Base-by-base conservation (phyloP, 2,113 vertebrate genomes). In the Pygoscelis antarcticus region DNA sequence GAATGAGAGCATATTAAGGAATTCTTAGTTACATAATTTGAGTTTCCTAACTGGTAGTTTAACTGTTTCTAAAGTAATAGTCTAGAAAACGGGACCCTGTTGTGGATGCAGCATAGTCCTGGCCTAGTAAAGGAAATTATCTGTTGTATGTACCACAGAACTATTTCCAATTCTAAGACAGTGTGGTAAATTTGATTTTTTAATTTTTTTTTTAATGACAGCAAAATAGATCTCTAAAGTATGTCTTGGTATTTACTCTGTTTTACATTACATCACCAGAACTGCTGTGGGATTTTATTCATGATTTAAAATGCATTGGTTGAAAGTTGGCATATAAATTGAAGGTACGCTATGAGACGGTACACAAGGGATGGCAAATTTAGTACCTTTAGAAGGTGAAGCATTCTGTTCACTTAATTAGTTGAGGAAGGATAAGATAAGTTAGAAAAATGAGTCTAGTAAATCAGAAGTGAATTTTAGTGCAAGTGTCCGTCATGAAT, bases 391-490 rank as follows among this genome's bases (percentile, higher is more conserved):
- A 75, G 72, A 96, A 96, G 78, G 91, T 91, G 74, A 87, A 93
- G 72, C 32, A 20, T 96, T 93, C 83, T 87, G 58, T 65, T 92
- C 88, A 58, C 54, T 87, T 96, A 92, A 95, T 95, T 95, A 93
- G 49, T 93, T 85, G 60, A 86, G 81, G 68, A 94, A 92, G 64
- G 57, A 27, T 69, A 80, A 93, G 44, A 55, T 87, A 95, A 81
- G 83, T 90, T 88, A 90, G 83, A 90, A 93, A 90, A 95, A 92
- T 78, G 17, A 84, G 46, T 57, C 62, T 66, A 80, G 77, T 91
- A 95, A 93, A 89, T 83, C 77, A 89, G 64, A 92, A 95, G 51
- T 90, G 74, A 95, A 94, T 89, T 97, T 85, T 83, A 91, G 77
- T 90, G 49, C 74, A 78, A 46, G 42, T 62, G 75, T 82, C 78